These are phyloP conservation scores for Catalaphyllia jardinei DNA, from an alignment of 64 coral and sea anemone genomes.

Conservation along the genomic window DNA sequence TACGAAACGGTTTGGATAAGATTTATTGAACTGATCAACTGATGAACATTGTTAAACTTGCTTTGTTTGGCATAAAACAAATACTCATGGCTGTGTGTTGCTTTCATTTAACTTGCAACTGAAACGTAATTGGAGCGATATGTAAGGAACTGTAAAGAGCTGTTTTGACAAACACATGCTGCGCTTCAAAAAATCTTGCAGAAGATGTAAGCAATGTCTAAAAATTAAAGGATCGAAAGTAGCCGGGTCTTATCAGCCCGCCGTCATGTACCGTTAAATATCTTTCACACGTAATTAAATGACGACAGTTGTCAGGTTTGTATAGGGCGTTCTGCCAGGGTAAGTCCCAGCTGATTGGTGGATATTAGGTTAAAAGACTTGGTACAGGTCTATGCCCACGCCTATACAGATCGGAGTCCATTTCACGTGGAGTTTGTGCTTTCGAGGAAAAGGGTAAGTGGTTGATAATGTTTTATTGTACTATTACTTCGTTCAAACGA, in stretches of 20 bases:
- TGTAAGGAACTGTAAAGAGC: not conserved
- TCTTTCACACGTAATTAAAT: not conserved
- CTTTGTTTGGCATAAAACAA: too few species aligned
- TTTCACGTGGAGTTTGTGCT: not conserved
- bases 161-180: not conserved
- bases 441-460: slow-evolving; percentile 17
- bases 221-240: slow-evolving; percentile 15
- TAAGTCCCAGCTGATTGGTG: slow-evolving; percentile 17
- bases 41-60: too few species aligned
- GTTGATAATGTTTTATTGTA: not conserved
- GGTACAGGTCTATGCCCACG: too few species aligned
- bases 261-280: slow-evolving; percentile 18
- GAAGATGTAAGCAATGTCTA: not conserved
- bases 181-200: not conserved
- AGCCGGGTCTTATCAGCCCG: not conserved
- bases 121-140: too few species aligned
- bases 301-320: not conserved
- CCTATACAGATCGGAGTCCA: not conserved
- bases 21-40: too few species aligned
- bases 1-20: too few species aligned
- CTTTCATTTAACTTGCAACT: too few species aligned
- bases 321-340: not conserved
- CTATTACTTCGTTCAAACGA: not conserved
- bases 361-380: not conserved
- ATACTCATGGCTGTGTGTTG: too few species aligned